Conservation (phyloP, 2,797 vertebrate genomes). For the Bradypus variegatus region DNA sequence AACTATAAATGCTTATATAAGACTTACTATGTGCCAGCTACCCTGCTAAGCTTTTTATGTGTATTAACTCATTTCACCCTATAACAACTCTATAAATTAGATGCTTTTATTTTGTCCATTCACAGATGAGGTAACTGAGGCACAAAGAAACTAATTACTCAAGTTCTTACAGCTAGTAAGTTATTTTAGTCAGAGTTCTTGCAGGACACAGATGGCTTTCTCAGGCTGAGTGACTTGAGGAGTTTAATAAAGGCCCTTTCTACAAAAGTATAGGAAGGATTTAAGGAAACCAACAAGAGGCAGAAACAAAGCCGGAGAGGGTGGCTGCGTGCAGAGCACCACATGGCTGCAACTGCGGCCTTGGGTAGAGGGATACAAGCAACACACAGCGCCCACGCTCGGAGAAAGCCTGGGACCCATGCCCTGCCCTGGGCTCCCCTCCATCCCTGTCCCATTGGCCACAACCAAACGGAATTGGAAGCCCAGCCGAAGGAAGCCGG, state of each 20-base stretch:
- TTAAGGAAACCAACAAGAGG: neutral
- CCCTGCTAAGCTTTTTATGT: neutral
- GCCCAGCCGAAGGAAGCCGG: neutral
- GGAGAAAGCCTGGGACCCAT: neutral
- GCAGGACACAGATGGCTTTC: neutral
- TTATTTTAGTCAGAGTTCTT: neutral
- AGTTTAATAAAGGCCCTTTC: neutral
- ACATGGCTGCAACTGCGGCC: neutral
- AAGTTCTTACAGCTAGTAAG: neutral
- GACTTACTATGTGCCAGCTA: neutral
- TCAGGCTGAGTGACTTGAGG: neutral
- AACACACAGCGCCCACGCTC: neutral
- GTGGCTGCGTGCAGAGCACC: rapidly evolving
- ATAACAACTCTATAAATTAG: neutral
- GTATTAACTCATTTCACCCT: neutral
- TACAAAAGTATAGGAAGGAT: neutral
- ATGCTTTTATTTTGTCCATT: neutral
- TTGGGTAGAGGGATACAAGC: neutral
- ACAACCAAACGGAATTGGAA: neutral
- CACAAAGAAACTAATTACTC: neutral
- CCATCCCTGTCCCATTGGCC: neutral
- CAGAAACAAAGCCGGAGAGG: neutral
- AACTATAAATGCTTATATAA: neutral
- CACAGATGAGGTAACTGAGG: neutral
- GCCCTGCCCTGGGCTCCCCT: neutral